Conservation (phyloP, 1,140 invertebrate species). For the Caenorhabditis tropicalis region DNA sequence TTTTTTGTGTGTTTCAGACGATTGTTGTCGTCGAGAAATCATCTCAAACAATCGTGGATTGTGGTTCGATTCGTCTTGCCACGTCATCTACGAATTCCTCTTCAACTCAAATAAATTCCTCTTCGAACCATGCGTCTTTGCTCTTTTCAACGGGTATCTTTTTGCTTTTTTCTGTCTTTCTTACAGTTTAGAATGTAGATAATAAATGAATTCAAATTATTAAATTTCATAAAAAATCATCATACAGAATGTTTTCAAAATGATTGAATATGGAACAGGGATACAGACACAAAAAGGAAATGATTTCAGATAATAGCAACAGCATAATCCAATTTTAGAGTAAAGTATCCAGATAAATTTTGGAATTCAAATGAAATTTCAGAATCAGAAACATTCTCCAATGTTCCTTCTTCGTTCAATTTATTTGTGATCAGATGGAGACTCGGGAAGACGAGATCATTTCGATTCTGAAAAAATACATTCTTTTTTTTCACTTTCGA, state of each 20-base stretch:
- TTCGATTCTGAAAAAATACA: conserved; percentile 46
- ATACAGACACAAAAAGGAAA: not conserved
- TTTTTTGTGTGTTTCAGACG: not conserved
- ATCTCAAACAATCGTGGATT: conserved; percentile 5
- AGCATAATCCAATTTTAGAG: conserved; percentile 46
- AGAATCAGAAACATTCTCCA: conserved; percentile 8
- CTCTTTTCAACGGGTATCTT: not conserved
- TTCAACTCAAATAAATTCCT: not conserved
- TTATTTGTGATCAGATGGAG: conserved; percentile 50
- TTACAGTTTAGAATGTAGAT: not conserved
- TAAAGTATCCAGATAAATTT: conserved; percentile 42
- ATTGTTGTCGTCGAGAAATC: not conserved
- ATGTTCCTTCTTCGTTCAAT: conserved; percentile 50
- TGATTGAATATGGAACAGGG: not conserved
- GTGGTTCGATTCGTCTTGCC: conserved; percentile 4
- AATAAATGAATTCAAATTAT: not conserved
- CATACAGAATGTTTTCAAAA: not conserved
- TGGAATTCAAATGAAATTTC: conserved; percentile 39
- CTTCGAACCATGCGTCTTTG: not conserved
- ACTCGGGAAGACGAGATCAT: conserved; percentile 43
- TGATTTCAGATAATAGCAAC: not conserved
- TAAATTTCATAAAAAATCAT: not conserved
- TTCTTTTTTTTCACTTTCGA: too few relatives aligned
- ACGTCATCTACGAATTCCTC: not conserved
- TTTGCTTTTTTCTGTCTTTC: not conserved